Conservation (phyloP, 2,113 vertebrate genomes). For the Pedetes capensis region DNA sequence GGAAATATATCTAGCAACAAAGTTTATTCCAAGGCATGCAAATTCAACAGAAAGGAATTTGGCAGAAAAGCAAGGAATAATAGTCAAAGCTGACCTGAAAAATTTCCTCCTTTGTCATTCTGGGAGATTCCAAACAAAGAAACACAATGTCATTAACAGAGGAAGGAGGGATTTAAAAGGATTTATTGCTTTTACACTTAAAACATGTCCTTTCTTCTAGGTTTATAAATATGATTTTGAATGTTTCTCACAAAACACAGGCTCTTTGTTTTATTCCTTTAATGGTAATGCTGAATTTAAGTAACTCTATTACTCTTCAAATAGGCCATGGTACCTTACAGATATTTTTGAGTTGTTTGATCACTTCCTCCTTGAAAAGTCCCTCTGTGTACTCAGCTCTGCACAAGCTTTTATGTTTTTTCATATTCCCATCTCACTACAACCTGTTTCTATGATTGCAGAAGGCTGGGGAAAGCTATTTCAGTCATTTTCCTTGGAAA, state of each 20-base stretch:
- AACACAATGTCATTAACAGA: neutral
- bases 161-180: neutral
- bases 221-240: conserved; percentile 29
- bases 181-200: neutral
- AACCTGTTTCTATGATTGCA: neutral
- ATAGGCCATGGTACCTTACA: neutral
- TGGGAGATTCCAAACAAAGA: conserved; percentile 11
- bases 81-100: conserved; percentile 18
- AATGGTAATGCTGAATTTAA: conserved; percentile 21
- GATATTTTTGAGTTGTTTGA: conserved; percentile 29
- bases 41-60: conserved; percentile 36
- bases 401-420: neutral
- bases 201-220: neutral
- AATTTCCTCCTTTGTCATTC: neutral
- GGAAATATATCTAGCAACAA: conserved; percentile 41
- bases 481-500: neutral
- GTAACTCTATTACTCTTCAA: conserved; percentile 16
- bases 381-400: neutral
- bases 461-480: neutral
- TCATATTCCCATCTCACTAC: neutral
- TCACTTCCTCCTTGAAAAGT: neutral
- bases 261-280: conserved; percentile 9
- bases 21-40: conserved; percentile 24
- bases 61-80: neutral
- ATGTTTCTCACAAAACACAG: conserved; percentile 31